phyloP scores from a whole-genome alignment of 2,797 vertebrate genomes.

The Linurgus olivaceus region DNA sequence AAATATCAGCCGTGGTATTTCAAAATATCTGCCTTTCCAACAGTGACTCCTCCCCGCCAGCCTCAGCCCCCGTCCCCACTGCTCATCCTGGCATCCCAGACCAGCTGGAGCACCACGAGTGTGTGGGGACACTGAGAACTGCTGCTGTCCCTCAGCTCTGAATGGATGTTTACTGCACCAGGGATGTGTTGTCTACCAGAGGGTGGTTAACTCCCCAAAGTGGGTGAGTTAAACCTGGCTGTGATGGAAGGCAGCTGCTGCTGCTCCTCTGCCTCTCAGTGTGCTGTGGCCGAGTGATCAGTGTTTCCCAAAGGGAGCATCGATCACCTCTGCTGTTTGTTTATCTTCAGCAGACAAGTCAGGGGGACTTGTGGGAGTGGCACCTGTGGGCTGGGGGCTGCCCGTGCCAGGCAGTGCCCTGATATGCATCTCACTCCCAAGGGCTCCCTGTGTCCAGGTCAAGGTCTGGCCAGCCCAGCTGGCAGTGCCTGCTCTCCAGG shows the following conservation, averaged over 20 bases:
- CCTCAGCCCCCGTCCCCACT: not conserved
- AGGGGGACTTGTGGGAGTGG: not conserved
- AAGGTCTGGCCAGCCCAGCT: not conserved
- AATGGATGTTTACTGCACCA: not conserved
- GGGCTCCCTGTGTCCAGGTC: not conserved
- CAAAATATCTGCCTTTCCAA: slow-evolving; percentile 7
- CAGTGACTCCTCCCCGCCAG: not conserved
- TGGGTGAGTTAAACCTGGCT: not conserved
- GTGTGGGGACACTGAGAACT: not conserved
- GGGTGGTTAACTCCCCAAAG: not conserved
- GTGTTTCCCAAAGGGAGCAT: slow-evolving; percentile 25
- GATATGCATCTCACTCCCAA: not conserved
- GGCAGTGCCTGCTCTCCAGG: not conserved
- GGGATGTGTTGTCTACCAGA: slow-evolving; percentile 10
- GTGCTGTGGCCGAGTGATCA: not conserved
- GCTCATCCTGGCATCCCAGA: not conserved
- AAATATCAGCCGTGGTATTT: slow-evolving; percentile 43
- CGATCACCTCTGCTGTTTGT: slow-evolving; percentile 4
- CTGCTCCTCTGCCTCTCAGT: not conserved
- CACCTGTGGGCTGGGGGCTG: not conserved
- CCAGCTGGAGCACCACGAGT: not conserved
- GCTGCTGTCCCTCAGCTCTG: slow-evolving; percentile 14
- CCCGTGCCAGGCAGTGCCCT: fast-evolving
- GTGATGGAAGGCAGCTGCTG: slow-evolving; percentile 53
- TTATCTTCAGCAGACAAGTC: not conserved